A percentile compares a stretch with the other conserved stretches of the same genome.
Conservation (phyloP, 2,113 vertebrate species). For the Coracopsis vasa region DNA sequence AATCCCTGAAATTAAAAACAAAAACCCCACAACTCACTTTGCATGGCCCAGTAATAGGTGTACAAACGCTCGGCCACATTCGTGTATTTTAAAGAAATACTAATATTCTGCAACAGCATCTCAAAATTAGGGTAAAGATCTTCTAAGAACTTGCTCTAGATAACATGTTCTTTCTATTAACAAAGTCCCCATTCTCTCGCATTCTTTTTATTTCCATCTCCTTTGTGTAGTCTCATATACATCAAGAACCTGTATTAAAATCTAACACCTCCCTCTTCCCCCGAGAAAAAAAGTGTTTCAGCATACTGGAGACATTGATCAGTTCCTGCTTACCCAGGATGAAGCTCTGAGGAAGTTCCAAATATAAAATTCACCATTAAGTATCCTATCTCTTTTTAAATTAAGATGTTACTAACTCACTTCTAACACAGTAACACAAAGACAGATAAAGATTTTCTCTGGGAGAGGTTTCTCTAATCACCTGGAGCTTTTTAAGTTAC, state of each 20-base stretch:
- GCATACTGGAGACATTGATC: not conserved
- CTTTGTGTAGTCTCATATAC: not conserved
- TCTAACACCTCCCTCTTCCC: not conserved
- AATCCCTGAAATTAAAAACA: conserved; percentile 81
- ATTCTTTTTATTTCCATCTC: not conserved
- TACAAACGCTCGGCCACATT: not conserved
- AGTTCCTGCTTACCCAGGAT: not conserved
- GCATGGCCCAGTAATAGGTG: accelerated
- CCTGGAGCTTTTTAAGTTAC: not conserved
- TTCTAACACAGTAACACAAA: not conserved
- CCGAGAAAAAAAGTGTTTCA: not conserved
- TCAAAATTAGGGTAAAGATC: not conserved
- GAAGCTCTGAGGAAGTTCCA: not conserved
- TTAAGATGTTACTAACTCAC: not conserved
- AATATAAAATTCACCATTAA: not conserved
- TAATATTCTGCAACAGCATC: not conserved
- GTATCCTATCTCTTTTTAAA: not conserved
- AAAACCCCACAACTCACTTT: not conserved
- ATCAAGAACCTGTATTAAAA: not conserved
- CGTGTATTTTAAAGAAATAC: not conserved
- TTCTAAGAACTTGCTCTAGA: not conserved
- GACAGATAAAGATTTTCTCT: not conserved
- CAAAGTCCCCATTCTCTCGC: not conserved
- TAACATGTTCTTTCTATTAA: not conserved
- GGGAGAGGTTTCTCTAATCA: not conserved